phyloP scores from a whole-genome alignment of 2,797 vertebrate species.

The Glossophaga mutica region DNA sequence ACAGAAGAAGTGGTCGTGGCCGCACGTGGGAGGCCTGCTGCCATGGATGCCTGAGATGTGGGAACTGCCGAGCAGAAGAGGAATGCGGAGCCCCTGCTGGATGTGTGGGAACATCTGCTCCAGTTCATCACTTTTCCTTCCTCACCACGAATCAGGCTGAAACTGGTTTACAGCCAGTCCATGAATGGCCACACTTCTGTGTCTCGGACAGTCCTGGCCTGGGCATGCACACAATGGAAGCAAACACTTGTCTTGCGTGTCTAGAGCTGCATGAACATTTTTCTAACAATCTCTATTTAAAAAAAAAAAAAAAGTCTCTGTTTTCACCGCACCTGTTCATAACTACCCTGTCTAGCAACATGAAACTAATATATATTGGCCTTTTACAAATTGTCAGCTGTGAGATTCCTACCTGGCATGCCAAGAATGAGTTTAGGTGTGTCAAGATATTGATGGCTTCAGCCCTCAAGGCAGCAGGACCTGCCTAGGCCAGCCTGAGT shows the following conservation, averaged over 20 bases:
- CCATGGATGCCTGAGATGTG: neutral
- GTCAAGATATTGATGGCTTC: neutral
- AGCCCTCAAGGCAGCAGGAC: neutral
- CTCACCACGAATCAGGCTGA: neutral
- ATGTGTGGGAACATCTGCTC: neutral
- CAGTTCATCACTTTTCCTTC: neutral
- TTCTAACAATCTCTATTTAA: neutral
- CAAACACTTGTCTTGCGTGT: neutral
- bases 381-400: neutral
- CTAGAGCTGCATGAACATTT: neutral
- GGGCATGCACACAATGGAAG: neutral
- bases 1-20: neutral
- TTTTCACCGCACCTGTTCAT: neutral
- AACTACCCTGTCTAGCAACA: neutral
- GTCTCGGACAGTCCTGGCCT: neutral
- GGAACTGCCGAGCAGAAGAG: neutral
- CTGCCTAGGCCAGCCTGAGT: neutral
- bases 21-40: neutral
- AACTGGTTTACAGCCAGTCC: neutral
- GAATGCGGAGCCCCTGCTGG: neutral
- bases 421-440: neutral
- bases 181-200: neutral
- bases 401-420: neutral
- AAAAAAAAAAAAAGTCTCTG: neutral
- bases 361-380: neutral